These are phyloP conservation scores for Thera obeliscata DNA, from an alignment of 2,888 invertebrate genomes.

Conservation along the genomic window DNA sequence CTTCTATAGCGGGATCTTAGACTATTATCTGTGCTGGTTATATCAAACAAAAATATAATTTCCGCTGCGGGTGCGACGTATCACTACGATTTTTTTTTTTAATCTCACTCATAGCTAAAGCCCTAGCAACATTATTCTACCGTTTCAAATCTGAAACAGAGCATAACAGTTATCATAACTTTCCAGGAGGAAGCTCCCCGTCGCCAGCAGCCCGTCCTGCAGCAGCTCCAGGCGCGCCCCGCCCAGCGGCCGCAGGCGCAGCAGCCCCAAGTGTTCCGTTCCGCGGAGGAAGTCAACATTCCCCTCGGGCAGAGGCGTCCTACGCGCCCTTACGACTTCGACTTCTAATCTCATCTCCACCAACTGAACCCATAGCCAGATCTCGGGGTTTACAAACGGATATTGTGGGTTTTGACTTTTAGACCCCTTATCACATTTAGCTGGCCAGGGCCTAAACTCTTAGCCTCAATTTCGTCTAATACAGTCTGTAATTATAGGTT, in stretches of 20 bases:
- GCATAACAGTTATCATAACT: not conserved
- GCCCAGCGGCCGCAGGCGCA: conserved; percentile 59
- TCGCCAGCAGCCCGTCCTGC: conserved; percentile 51
- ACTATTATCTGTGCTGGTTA: too few relatives aligned
- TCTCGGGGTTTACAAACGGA: conserved; percentile 1
- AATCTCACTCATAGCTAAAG: too few relatives aligned
- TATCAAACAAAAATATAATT: too few relatives aligned
- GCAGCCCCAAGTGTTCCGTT: conserved; percentile 90
- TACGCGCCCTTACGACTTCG: conserved; percentile 76
- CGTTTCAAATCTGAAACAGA: not conserved
- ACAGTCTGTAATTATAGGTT: conserved; percentile 29
- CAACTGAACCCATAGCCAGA: conserved; percentile 5
- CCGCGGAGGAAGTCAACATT: conserved; percentile 94
- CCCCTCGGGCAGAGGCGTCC: conserved; percentile 93
- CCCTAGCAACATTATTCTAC: too few relatives aligned
- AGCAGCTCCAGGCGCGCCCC: conserved; percentile 49
- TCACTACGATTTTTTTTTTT: too few relatives aligned
- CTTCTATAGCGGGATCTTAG: too few relatives aligned
- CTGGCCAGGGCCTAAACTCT: conserved; percentile 1
- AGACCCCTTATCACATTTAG: not conserved
- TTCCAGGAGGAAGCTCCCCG: conserved; percentile 61
- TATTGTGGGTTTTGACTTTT: not conserved
- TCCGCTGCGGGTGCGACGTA: too few relatives aligned
- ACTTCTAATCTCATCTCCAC: conserved; percentile 58
- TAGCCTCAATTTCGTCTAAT: conserved; percentile 21